Evolutionary conservation across 1,140 invertebrate species (phyloP), one percentile per base, ranked within the genome.

Genomic region (Philotrypesis tridentata): DNA sequence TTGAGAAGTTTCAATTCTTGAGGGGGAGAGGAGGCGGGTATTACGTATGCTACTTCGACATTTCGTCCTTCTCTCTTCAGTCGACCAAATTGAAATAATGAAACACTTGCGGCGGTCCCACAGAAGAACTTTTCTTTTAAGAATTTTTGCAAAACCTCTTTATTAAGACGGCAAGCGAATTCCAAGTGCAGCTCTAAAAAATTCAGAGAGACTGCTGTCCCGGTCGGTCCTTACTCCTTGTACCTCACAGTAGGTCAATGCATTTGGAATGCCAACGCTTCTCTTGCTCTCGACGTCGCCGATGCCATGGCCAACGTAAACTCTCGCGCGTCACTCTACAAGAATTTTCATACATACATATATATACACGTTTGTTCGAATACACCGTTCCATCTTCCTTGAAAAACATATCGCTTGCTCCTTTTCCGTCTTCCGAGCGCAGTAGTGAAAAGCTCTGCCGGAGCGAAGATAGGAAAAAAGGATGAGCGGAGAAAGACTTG

Each of bases 281-380:
- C n/a, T 55, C 21, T 55, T n/a, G 48, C 48, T 55, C 48, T 55
- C 6, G 48, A 55, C 17, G 48, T 55, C 48, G 48, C 17, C 48
- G 48, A 55, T 21, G 9, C 25, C 9, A 29, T 65, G 63, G 27
- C 63, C 25, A 65, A 17, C 23, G 9, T 25, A 65, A 55, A 29
- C n/a, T n/a, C n/a, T n/a, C 37, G 29, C 8, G 23, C 27, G 31
- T 73, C 43, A 31, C 43, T 73, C 23, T 17, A 17, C 3, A 73
- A 73, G 43, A 55, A 73, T 73, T 73, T 73, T 73, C 71, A 73
- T 73, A 29, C 4, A 17, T 43, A 25, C 23, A 27, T 23, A 65
- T 27, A 11, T 60, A 23, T 43, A 43, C 1, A 7, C 21, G 67
- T 29, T 6, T 7, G 67, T 68, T n/a, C 48, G 48, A 55, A 55